A percentile compares a stretch with the other conserved stretches of the same genome.
Evolutionary conservation across 2,888 invertebrate genomes (phyloP).

Genomic region (Drosophila macrothrix): DNA sequence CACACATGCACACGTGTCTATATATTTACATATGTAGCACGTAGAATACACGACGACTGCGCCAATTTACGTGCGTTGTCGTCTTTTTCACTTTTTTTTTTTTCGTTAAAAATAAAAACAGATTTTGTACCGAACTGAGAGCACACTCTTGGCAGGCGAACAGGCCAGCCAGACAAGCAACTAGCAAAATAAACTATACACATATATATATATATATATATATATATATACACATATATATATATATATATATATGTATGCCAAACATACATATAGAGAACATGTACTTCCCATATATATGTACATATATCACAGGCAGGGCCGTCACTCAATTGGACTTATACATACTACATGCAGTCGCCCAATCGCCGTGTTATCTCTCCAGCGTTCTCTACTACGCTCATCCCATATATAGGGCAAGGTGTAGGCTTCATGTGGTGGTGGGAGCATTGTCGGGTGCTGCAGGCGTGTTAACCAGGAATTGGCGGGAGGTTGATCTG

Average conservation of each 20-base stretch:
- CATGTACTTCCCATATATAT: slow-evolving; percentile 16
- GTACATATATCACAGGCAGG: slow-evolving; percentile 38
- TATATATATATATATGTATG: slow-evolving; percentile 18
- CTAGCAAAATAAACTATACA: slow-evolving; percentile 27
- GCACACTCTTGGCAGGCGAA: slow-evolving; percentile 35
- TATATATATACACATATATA: too few species aligned
- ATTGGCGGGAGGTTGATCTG: slow-evolving; percentile 15
- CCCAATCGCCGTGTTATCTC: slow-evolving; percentile 7
- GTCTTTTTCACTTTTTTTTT: slow-evolving; percentile 13
- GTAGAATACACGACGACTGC: slow-evolving; percentile 64
- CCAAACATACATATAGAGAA: slow-evolving; percentile 19
- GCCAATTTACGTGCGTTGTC: slow-evolving; percentile 75
- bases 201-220: slow-evolving; percentile 5
- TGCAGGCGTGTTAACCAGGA: slow-evolving; percentile 12
- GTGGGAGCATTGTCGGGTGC: slow-evolving; percentile 20
- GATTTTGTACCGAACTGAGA: slow-evolving; percentile 62
- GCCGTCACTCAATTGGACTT: slow-evolving; percentile 48
- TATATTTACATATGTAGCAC: slow-evolving; percentile 47
- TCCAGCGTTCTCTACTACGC: slow-evolving; percentile 40
- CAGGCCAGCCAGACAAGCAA: slow-evolving; percentile 24
- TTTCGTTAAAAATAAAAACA: slow-evolving; percentile 73
- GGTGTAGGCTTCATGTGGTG: slow-evolving; percentile 35
- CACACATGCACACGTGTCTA: slow-evolving; percentile 24
- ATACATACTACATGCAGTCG: slow-evolving; percentile 6
- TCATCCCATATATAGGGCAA: slow-evolving; percentile 53